phyloP scores from a whole-genome alignment of 2,113 vertebrate species.

The Xenopus borealis region DNA sequence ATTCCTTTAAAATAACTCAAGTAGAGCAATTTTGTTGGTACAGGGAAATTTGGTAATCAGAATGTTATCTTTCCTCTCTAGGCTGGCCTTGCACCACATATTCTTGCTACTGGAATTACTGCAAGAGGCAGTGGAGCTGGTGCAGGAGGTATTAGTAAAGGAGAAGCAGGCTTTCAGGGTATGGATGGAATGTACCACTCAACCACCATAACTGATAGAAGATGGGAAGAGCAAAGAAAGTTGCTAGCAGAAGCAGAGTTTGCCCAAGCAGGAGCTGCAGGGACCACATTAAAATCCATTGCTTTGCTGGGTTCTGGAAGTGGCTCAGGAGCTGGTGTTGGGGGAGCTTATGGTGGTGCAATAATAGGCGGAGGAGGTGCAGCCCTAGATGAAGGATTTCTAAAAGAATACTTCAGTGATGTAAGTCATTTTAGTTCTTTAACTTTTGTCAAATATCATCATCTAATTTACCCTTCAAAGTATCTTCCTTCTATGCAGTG shows the following conservation, averaged over 20 bases:
- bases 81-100: slow-evolving; percentile 10
- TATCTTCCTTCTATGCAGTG: too few relatives aligned
- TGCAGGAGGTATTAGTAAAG: background rate
- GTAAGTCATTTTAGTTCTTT: slow-evolving; percentile 57
- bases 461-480: too few relatives aligned
- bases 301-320: background rate
- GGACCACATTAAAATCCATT: background rate
- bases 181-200: slow-evolving; percentile 36
- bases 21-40: background rate
- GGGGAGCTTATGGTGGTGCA: slow-evolving; percentile 43
- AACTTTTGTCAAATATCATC: too few relatives aligned
- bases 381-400: slow-evolving; percentile 61
- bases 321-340: slow-evolving; percentile 6
- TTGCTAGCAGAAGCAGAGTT: slow-evolving; percentile 44
- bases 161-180: background rate
- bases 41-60: background rate
- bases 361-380: background rate
- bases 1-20: too few relatives aligned
- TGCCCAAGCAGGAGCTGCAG: background rate
- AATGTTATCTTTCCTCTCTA: background rate
- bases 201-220: background rate
- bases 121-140: slow-evolving; percentile 37
- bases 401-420: slow-evolving; percentile 63
- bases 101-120: background rate
- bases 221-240: slow-evolving; percentile 60